Base-by-base conservation (phyloP, 2,113 vertebrate species). In the Lepus timidus region DNA sequence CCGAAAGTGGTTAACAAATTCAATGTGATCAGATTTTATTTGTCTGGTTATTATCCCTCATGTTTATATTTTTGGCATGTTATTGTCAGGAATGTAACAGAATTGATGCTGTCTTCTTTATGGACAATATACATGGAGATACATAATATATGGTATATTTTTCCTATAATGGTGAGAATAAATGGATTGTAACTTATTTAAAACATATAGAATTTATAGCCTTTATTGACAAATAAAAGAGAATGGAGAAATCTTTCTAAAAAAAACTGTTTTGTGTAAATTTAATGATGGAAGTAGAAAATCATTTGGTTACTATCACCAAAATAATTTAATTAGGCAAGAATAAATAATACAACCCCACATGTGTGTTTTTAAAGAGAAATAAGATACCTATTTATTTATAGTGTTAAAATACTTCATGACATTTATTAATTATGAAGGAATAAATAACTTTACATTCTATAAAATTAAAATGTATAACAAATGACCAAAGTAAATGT, bases 381-480 rank as follows among this genome's bases (percentile, higher is more conserved):
- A 91, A 84, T 3, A 25, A 62, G 4, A 29, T 68, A n/a, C 9
- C 61, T n/a, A 68, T 67, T 90, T 65, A 58, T 44, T 44, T 1
- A 13, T 36, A 55, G 23, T 51, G 49, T 94, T 39, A 85, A 76
- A 64, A 49, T 84, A 88, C n/a, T 14, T 88, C 9, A 12, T 5
- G 8, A 62, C 17, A 74, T 6, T 70, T 79, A 67, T 27, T 68
- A 88, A 36, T 55, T 70, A 70, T 22, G 55, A 92, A 82, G 2
- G 9, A 4, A 58, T 65, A 85, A 74, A 74, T 61, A 51, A 80
- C 7, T 39, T 73, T n/a, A 75, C 9, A 89, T 68, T 94, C 14
- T 29, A 75, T 44, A 80, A 89, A 92, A 80, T 17, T 75, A 19
- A 92, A 49, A 88, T 91, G n/a, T 67, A 3, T 80, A 94, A 74